Evolutionary conservation across 2,888 invertebrate species (phyloP).

Genomic region (Troglohyphantes excavatus): DNA sequence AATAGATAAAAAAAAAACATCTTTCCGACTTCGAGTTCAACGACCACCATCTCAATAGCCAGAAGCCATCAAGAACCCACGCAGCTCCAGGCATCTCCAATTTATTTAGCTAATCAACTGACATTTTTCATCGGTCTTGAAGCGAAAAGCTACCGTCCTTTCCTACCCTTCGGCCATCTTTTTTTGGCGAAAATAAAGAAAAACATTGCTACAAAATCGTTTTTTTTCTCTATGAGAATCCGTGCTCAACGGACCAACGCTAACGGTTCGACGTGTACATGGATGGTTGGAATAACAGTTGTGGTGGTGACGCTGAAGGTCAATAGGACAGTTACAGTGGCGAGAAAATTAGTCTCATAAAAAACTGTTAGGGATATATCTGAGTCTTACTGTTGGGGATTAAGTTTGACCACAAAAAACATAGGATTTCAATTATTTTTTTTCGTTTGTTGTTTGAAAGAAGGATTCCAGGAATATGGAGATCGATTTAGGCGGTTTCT

Average conservation of each 20-base stretch:
- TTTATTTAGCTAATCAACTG: background rate
- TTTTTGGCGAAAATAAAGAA: background rate
- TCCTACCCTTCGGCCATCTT: background rate
- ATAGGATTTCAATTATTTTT: no score
- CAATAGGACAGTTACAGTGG: conserved; percentile 36
- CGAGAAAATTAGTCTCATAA: background rate
- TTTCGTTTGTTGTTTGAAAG: no score
- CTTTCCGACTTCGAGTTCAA: conserved; percentile 23
- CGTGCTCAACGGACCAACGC: conserved; percentile 36
- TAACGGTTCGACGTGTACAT: conserved; percentile 37
- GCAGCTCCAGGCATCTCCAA: background rate
- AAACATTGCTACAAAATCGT: conserved; percentile 22
- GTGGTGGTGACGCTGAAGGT: conserved; percentile 35
- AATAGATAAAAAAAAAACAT: background rate
- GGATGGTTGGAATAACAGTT: conserved; percentile 36
- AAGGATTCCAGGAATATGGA: no score
- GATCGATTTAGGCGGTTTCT: no score
- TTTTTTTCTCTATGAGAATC: conserved; percentile 15
- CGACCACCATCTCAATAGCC: conserved; percentile 7
- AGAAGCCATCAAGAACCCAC: background rate
- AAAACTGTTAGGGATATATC: conserved; percentile 1
- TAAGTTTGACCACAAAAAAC: no score
- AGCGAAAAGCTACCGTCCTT: no score
- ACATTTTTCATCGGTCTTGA: background rate
- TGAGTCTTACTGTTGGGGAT: background rate